Base-by-base conservation (phyloP, 2,888 invertebrate species). In the Nemoura dubitans region DNA sequence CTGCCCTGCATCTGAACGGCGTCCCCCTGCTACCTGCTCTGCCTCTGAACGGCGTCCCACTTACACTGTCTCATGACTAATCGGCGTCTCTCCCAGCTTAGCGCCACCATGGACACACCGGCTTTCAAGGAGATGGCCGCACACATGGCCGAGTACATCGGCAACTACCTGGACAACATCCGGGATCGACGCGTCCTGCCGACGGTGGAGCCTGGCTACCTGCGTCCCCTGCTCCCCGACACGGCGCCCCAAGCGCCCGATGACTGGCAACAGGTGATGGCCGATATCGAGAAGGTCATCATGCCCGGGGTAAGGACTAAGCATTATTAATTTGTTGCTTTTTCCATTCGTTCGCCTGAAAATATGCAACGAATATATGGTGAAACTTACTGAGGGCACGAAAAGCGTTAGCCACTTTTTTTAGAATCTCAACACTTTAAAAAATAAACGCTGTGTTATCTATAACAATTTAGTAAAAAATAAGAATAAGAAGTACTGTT, bases 101-200 rank as follows among this genome's bases (percentile, higher is more conserved):
- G 83, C 3, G 59, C 89, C 91, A 91, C 90, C 89, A 97, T 97
- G 97, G 97, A 97, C 91, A 94, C 96, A 78, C 94, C 94, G 89
- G 95, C 95, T 89, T 97, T 97, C 91, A 96, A 95, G 91, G 96
- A 96, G 89, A 97, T 97, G 91, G 97, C 98, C 88, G 97, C 96
- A 91, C 96, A 97, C 90, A 98, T 98, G 97, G 95, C 97, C 76
- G 98, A 98, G 90, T 99, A 97, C 91, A 97, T 99, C 87, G 96
- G 97, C 10, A 95, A 97, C 90, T 99, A 99, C 92, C 93, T 98
- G 92, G 97, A 98, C 91, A 98, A 97, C 90, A 97, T 99, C 89
- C 94, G 98, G 91, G 98, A 98, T 91, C 96, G 92, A 87, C 91
- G 93, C 14, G 94, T 94, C 0, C 91, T 94, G 86, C 94, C 95